These are phyloP conservation scores for Sitobion miscanthi DNA, from an alignment of 1,140 invertebrate genomes.

Conservation along the genomic window DNA sequence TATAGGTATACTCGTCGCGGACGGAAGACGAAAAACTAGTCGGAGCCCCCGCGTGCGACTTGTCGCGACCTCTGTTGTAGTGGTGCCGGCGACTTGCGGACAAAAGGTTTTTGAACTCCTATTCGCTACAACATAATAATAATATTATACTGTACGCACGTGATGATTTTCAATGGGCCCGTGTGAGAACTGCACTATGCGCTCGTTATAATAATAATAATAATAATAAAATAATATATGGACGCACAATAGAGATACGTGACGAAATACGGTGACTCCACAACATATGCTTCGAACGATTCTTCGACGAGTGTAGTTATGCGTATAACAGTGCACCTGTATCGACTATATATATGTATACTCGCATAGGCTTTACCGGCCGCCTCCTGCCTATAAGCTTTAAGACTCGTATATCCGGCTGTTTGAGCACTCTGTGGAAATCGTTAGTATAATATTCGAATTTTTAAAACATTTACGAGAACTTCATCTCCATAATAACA, in stretches of 20 bases:
- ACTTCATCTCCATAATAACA: neutral
- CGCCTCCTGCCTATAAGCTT: neutral
- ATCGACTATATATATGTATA: neutral
- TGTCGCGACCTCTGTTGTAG: slow-evolving; percentile 51
- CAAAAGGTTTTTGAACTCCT: slow-evolving; percentile 55
- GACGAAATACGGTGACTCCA: neutral
- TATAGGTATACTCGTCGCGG: neutral
- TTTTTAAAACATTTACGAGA: neutral
- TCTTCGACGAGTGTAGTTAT: neutral
- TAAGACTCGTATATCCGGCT: neutral
- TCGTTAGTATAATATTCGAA: neutral
- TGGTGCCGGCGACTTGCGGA: neutral
- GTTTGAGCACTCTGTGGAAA: neutral
- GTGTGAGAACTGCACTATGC: neutral
- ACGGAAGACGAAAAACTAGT: slow-evolving; percentile 20
- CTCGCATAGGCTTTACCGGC: neutral
- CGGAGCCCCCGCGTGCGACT: slow-evolving; percentile 31
- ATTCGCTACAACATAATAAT: neutral
- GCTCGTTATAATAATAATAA: neutral
- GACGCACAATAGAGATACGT: neutral
- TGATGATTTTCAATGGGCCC: slow-evolving; percentile 22
- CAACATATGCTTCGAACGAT: neutral
- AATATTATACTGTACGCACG: neutral
- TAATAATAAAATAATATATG: neutral
- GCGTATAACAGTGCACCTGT: neutral